Evolutionary conservation across 1,140 invertebrate genomes (phyloP), one percentile per base, ranked within the genome.

Genomic region (Chionoecetes opilio): DNA sequence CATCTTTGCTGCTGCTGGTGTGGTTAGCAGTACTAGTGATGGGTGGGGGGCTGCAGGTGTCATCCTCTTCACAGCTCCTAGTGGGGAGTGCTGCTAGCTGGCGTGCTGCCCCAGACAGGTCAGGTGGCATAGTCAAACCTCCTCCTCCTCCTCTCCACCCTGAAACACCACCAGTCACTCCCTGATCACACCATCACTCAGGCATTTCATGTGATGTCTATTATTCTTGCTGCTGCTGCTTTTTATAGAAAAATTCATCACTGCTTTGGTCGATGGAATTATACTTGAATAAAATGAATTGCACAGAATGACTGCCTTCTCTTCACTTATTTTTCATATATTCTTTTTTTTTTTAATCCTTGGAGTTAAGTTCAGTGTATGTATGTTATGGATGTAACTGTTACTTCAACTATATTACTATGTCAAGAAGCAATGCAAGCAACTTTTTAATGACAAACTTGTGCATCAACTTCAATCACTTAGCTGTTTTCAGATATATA

Each of bases 61-160:
- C 29, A 29, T 29, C 31, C n/a, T 88, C 85, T 41, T 37, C 53
- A 38, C 93, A 89, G 87, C 87, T 94, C 93, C 89, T 46, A 75
- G 21, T 32, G n/a, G 93, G 87, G 87, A 82, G 53, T 37, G 38
- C 93, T 82, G 46, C 93, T 29, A 94, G 87, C 82, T 86, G 53
- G 31, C 93, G 93, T 82, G 53, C 53, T 89, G 53, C 93, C 46
- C 82, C 53, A 11, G 86, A 38, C 93, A 94, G 87, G 53, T 94
- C 93, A 31, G 93, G 87, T 82, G 93, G 87, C 93, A 94, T 94
- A 89, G 35, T 94, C 86, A 75, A 53, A 82, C 32, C 86, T 38
- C 85, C 93, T n/a, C 85, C 93, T n/a, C 86, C 93, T 94, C 37
- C 32, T 89, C 87, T 94, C 93, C 93, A 94, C 93, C 86, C 93